Evolutionary conservation across 2,888 invertebrate species (phyloP).

Genomic region (Cataglyphis livida): DNA sequence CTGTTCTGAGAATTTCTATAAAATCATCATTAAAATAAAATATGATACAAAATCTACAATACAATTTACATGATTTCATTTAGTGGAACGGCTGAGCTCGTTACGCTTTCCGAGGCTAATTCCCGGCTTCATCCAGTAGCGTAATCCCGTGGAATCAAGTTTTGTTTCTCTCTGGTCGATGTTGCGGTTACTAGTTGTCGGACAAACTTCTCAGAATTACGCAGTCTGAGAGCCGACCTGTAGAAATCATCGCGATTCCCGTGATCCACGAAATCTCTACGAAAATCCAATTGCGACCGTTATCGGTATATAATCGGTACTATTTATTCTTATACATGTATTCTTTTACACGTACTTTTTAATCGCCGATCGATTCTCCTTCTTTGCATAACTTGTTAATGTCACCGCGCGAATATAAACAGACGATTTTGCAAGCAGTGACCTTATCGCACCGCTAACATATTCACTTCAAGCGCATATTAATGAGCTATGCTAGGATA

Average conservation of each 20-base stretch:
- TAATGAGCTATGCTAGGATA: slow-evolving; percentile 21
- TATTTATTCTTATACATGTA: neutral
- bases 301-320: neutral
- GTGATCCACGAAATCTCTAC: slow-evolving; percentile 5
- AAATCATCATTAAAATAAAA: neutral
- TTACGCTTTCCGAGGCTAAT: slow-evolving; percentile 49
- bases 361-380: neutral
- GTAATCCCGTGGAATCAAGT: slow-evolving; percentile 49
- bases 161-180: slow-evolving; percentile 43
- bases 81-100: slow-evolving; percentile 29
- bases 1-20: neutral
- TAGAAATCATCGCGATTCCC: neutral
- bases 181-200: slow-evolving; percentile 38
- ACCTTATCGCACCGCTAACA: neutral
- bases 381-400: neutral
- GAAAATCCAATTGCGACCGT: neutral
- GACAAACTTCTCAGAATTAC: slow-evolving; percentile 19
- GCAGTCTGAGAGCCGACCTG: slow-evolving; percentile 6
- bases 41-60: slow-evolving; percentile 10
- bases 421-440: neutral
- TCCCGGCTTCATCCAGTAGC: slow-evolving; percentile 38
- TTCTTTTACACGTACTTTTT: neutral
- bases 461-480: slow-evolving; percentile 25
- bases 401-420: neutral
- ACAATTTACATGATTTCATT: slow-evolving; percentile 47